Evolutionary conservation across 1,140 invertebrate genomes (phyloP), one percentile per base, ranked within the genome.

Genomic region (Aricia agestis): DNA sequence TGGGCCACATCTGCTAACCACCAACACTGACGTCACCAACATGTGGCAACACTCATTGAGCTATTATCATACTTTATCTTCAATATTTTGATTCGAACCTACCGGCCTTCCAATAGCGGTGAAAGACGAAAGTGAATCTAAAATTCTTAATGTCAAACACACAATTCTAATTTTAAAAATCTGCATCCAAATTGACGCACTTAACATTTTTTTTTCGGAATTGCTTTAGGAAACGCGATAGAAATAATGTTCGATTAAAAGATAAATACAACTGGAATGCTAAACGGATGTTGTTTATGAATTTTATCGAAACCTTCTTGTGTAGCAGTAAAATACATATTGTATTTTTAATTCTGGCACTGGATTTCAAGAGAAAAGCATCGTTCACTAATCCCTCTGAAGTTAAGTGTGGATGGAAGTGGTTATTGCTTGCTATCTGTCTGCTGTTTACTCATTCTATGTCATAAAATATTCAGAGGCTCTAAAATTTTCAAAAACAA

Each of bases 1-100:
- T 69, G 58, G 6, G 42, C 69, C 76, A 78, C 80, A 80, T 82
- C 78, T 82, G 81, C 77, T 73, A 68, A 72, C 80, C 81, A 80
- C 75, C 71, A 76, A 76, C 66, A 57, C 70, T 81, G 79, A 80
- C 79, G 79, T 80, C 80, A 82, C 61, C 74, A 77, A 78, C 80
- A 79, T 80, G 77, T 80, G 77, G 78, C 75, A 72, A 80, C 77
- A 76, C 71, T 79, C 76, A 68, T 72, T 71, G 72, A 68, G 69
- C 74, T 61, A 77, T 77, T 76, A 72, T 73, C 76, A 66, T 75
- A 72, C 70, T 70, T 68, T 63, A 63, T 63, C 59, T 63, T 25
- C 17, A 63, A 25, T 63, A 63, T 63, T 63, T 63, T 19, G 18
- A 63, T 63, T 2, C 18, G 58, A 59, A 59, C 9, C 9, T 17